Evolutionary conservation across 1,140 invertebrate species (phyloP).

Genomic region (Eueides isabella): DNA sequence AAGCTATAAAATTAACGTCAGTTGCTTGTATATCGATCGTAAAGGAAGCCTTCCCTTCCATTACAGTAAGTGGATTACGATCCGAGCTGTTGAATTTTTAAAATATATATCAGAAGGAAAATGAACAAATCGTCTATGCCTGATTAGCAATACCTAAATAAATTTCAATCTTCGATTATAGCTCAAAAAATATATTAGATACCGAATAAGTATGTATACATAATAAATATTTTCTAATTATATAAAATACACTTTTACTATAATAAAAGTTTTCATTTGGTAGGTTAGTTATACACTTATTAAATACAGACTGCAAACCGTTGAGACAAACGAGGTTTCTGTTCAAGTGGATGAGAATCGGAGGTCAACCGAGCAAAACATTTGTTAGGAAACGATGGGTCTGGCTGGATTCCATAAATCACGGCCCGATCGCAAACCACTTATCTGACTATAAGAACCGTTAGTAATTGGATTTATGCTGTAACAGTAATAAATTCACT

Average conservation of each 20-base stretch:
- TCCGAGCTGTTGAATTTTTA: neutral
- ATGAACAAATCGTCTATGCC: neutral
- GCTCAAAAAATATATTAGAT: too few species aligned
- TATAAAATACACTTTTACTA: neutral
- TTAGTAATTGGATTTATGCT: constrained; percentile 28
- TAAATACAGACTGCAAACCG: constrained; percentile 23
- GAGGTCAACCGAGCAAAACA: constrained; percentile 39
- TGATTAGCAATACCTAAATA: neutral
- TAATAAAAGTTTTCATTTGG: neutral
- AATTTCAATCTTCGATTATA: too few species aligned
- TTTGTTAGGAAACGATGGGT: constrained; percentile 31
- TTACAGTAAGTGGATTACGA: constrained; percentile 24
- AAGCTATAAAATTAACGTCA: constrained; percentile 28
- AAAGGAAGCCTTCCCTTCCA: constrained; percentile 23
- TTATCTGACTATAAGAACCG: constrained; percentile 24
- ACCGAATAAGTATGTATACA: neutral
- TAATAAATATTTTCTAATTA: neutral
- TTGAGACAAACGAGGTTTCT: constrained; percentile 34
- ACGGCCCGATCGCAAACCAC: constrained; percentile 36
- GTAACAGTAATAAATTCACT: neutral
- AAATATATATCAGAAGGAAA: neutral
- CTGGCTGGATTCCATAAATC: constrained; percentile 37
- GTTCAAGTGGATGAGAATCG: constrained; percentile 32
- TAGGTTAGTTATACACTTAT: constrained; percentile 23
- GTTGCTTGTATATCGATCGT: constrained; percentile 27